These are phyloP conservation scores for Myotis yumanensis DNA, from an alignment of 2,113 vertebrate species.

Conservation along the genomic window DNA sequence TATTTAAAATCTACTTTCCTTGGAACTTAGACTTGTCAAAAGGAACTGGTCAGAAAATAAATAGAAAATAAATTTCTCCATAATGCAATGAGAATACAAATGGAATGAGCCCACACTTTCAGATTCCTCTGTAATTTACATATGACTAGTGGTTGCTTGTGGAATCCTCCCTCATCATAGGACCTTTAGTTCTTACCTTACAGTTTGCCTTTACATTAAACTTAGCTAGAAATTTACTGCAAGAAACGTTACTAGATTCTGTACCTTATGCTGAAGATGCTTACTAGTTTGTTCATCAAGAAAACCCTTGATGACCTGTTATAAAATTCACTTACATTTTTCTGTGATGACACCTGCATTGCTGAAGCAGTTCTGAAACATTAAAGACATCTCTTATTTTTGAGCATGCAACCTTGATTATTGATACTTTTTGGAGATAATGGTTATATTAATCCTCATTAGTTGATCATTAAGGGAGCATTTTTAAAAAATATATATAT, in stretches of 20 bases:
- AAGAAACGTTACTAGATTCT: background rate
- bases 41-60: background rate
- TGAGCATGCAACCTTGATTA: background rate
- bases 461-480: background rate
- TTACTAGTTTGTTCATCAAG: background rate
- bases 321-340: background rate
- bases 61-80: background rate
- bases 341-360: background rate
- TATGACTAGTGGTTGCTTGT: background rate
- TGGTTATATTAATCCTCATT: background rate
- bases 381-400: background rate
- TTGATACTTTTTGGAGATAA: background rate
- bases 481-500: background rate
- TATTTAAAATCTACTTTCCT: background rate
- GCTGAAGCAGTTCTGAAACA: background rate
- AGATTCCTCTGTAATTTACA: background rate
- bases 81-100: conserved; percentile 30
- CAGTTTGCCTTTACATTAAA: background rate
- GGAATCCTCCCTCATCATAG: background rate
- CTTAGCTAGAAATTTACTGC: background rate
- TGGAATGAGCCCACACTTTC: background rate
- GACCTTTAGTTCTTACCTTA: background rate
- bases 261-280: background rate
- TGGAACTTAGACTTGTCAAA: background rate
- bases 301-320: background rate